Percentiles rank a stretch among this genome's conserved stretches.
These are phyloP conservation scores for Sesamia inferens DNA, from an alignment of 2,888 invertebrate genomes.

Conservation along the genomic window DNA sequence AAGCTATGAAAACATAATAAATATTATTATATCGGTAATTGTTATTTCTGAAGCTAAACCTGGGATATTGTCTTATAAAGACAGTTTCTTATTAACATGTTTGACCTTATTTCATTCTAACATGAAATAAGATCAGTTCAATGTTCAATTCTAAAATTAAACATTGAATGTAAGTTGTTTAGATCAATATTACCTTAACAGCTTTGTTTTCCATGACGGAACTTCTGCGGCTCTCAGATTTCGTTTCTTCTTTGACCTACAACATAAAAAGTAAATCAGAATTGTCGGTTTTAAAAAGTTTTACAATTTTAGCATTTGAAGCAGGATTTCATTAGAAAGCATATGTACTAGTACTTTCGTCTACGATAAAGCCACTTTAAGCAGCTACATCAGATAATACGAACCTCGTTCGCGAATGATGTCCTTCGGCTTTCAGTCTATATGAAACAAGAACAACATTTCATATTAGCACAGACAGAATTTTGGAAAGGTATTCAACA, in stretches of 20 bases:
- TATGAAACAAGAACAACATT: conserved; percentile 61
- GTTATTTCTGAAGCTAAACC: background rate
- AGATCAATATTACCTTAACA: conserved; percentile 76
- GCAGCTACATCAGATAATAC: conserved; percentile 49
- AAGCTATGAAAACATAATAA: conserved; percentile 68
- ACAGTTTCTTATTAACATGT: too few relatives aligned
- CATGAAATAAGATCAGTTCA: background rate
- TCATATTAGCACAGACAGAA: conserved; percentile 69
- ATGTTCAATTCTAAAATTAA: background rate
- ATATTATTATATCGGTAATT: background rate
- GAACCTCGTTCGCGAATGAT: conserved; percentile 82
- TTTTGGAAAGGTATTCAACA: conserved; percentile 39
- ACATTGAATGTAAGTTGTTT: background rate
- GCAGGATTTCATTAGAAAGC: background rate
- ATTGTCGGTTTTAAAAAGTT: background rate
- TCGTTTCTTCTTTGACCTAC: conserved; percentile 78
- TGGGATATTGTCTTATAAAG: background rate
- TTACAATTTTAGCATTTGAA: background rate
- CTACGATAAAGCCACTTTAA: background rate
- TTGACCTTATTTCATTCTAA: too few relatives aligned
- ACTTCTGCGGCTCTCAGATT: conserved; percentile 83
- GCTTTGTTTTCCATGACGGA: conserved; percentile 84
- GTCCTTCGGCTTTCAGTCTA: conserved; percentile 86
- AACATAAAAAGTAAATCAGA: conserved; percentile 25
- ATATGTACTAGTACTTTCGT: background rate